Base-by-base conservation (phyloP, 1,140 invertebrate species). In the Akabosia matsudoensis region DNA sequence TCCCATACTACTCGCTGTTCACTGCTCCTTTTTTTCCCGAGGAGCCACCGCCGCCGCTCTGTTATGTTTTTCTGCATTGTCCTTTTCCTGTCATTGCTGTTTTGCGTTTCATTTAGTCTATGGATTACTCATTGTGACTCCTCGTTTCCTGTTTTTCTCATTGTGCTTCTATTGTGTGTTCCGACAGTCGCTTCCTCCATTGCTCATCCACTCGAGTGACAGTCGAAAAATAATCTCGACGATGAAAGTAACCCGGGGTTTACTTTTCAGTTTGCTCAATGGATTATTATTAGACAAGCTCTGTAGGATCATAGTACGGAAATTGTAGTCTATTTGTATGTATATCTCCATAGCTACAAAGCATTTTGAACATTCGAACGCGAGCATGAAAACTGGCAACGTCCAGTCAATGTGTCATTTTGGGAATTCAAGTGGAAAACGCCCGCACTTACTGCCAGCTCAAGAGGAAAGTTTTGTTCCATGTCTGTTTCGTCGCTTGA, bases 361-460 rank as follows among this genome's bases (percentile, higher is more conserved):
- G n/a, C n/a, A n/a, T 45, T 18, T 10, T 18, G 37, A 45, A 18
- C 37, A 45, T 45, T 45, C 18, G 7, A 7, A 10, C 18, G 37
- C 37, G 18, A 45, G 37, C 18, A 45, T 45, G 18, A 45, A 45
- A 45, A 67, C 61, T 67, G 61, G 28, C 61, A 67, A 31, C n/a
- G 61, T 67, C 61, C 61, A 67, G 61, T 30, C 61, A 67, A 67
- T 67, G 61, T 67, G 61, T 67, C 61, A 67, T 67, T 67, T 30
- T 16, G 61, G 61, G 61, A 67, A 67, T 67, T 67, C 61, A 67
- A 67, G 61, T 67, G 61, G 61, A 67, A 67, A 67, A 67, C 28
- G 61, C 26, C 7, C 61, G 22, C 61, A 67, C 61, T 67, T 67
- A 67, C 13, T 67, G 61, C 61, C 22, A 67, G 28, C 61, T 67